Percentiles rank a stretch among this genome's conserved stretches.
phyloP scores from a whole-genome alignment of 1,140 invertebrate genomes.

The Aphaenogaster ashmeadi region DNA sequence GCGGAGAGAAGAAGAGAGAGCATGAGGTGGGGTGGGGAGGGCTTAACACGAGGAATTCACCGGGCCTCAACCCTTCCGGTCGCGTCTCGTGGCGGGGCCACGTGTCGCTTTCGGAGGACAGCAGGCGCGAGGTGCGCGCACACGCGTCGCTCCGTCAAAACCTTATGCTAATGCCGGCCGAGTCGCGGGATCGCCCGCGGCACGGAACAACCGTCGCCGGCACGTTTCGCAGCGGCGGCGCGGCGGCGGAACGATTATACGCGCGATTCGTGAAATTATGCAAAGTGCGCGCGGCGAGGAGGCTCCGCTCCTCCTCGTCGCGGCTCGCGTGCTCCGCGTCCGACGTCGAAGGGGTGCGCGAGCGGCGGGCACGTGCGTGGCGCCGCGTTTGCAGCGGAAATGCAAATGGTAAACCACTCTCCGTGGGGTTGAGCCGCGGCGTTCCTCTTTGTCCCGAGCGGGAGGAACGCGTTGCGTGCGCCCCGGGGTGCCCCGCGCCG shows the following conservation, averaged over 20 bases:
- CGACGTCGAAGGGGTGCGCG: conserved; percentile 69
- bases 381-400: conserved; percentile 69
- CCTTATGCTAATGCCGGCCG: conserved; percentile 80
- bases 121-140: conserved; percentile 13
- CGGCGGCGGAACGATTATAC: conserved; percentile 78
- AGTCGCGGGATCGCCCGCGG: conserved; percentile 70
- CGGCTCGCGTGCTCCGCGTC: conserved; percentile 61
- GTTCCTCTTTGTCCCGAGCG: conserved; percentile 44
- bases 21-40: neutral
- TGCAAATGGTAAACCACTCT: conserved; percentile 79
- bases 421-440: conserved; percentile 54
- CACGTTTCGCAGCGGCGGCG: conserved; percentile 32
- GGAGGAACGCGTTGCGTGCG: conserved; percentile 42
- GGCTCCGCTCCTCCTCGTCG: conserved; percentile 37
- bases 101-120: conserved; percentile 71
- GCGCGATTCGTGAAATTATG: conserved; percentile 84
- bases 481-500: neutral
- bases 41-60: conserved; percentile 45
- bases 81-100: conserved; percentile 77
- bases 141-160: conserved; percentile 66
- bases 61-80: conserved; percentile 42
- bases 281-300: conserved; percentile 76
- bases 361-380: conserved; percentile 75
- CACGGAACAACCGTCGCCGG: conserved; percentile 66
- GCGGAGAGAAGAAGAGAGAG: neutral